Evolutionary conservation across 2,113 vertebrate genomes (phyloP), one percentile per base, ranked within the genome.

Genomic region (Thermophis baileyi): DNA sequence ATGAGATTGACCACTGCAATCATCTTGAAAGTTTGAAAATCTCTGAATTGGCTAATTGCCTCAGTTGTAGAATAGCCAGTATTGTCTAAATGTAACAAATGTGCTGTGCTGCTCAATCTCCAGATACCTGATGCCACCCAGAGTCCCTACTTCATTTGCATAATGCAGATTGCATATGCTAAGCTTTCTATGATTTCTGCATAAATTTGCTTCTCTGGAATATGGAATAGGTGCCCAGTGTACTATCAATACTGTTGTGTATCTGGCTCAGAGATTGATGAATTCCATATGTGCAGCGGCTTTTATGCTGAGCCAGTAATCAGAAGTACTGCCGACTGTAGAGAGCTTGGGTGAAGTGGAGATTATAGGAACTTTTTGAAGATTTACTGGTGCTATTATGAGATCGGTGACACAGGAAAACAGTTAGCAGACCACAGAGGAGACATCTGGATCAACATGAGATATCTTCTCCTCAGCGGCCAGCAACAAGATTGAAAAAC

Each of bases 261-360:
- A 46, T 93, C 53, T 90, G 92, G 74, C 88, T 89, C 9, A 8
- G 74, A 50, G 53, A 54, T 74, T 86, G 88, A 93, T 93, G 44
- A 88, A 90, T 90, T 90, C 92, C 92, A 63, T 90, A 81, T 86
- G 92, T 55, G 3, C 53, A 27, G 44, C 20, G 24, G 53, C 92
- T 93, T 90, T 90, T 89, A 93, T 93, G 88, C 88, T 93, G 88
- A 54, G 92, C 92, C 92, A 93, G n/a, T n/a, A 81, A 54, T 93
- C 88, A 93, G 51, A 85, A 93, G 46, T 93, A 89, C 88, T 24
- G 88, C 53, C 27, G 92, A 90, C 24, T 60, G 53, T 10, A 11
- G 74, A 86, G 53, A 90, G 54, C 40, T 90, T 86, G 57, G 53
- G 53, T 93, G 74, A 90, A 86, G 88, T 50, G 88, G 88, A 90